phyloP scores from a whole-genome alignment of 2,888 invertebrate species.

The Papilio elwesi region DNA sequence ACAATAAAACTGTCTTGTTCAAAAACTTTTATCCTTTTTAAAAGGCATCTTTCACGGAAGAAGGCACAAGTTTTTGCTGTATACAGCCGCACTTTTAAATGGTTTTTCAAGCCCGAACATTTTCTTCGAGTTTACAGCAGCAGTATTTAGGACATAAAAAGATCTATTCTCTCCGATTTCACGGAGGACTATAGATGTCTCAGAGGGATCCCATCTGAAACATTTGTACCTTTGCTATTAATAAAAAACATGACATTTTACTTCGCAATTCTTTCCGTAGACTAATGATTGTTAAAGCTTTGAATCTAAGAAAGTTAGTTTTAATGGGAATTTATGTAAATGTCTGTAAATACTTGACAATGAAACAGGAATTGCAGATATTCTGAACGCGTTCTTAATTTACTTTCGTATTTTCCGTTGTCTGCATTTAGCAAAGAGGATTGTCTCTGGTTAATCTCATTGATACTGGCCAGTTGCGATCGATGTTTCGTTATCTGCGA shows the following conservation, averaged over 20 bases:
- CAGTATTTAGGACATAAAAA: slow-evolving; percentile 34
- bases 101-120: slow-evolving; percentile 34
- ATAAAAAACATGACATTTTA: slow-evolving; percentile 3
- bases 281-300: slow-evolving; percentile 30
- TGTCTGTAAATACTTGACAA: not conserved
- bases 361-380: not conserved
- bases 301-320: slow-evolving; percentile 7
- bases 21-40: slow-evolving; percentile 30
- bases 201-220: slow-evolving; percentile 27
- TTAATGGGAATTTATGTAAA: not conserved
- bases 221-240: slow-evolving; percentile 17
- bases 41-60: slow-evolving; percentile 32
- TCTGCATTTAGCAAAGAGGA: slow-evolving; percentile 23
- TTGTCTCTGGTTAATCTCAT: slow-evolving; percentile 17
- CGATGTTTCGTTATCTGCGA: slow-evolving; percentile 10
- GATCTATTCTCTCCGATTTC: slow-evolving; percentile 35
- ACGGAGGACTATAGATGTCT: slow-evolving; percentile 30
- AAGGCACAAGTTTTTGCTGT: slow-evolving; percentile 28
- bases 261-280: slow-evolving; percentile 13
- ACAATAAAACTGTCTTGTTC: slow-evolving; percentile 8
- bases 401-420: slow-evolving; percentile 19
- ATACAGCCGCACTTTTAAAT: slow-evolving; percentile 31
- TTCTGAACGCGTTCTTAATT: slow-evolving; percentile 19
- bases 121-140: slow-evolving; percentile 33
- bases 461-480: slow-evolving; percentile 15